phyloP scores from a whole-genome alignment of 2,797 vertebrate genomes.

The Epinephelus malabaricus region DNA sequence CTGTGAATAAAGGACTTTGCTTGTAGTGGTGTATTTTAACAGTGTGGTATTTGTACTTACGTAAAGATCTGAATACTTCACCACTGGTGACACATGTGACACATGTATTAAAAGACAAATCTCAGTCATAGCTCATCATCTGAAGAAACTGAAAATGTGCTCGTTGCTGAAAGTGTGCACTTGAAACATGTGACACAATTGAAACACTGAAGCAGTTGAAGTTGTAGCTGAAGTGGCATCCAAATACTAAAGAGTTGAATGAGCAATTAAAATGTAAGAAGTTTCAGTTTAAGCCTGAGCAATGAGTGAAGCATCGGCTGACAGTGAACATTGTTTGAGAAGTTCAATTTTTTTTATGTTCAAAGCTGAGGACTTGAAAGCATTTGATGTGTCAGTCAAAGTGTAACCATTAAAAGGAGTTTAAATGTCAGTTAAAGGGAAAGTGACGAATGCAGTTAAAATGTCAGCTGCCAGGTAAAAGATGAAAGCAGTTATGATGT shows the following conservation, averaged over 20 bases:
- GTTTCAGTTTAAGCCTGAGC: not conserved
- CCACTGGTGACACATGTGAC: not conserved
- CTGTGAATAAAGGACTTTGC: too few species aligned
- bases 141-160: not conserved
- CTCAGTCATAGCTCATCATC: not conserved
- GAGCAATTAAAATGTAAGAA: not conserved
- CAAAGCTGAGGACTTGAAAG: constrained; percentile 17
- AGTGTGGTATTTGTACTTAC: too few species aligned
- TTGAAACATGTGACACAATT: not conserved
- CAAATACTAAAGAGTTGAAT: not conserved
- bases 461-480: not conserved
- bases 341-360: not conserved
- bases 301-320: not conserved
- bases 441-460: not conserved
- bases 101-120: not conserved
- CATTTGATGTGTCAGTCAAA: constrained; percentile 23
- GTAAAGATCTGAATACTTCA: too few species aligned
- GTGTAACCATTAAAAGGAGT: not conserved
- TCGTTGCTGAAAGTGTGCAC: not conserved
- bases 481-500: not conserved
- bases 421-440: not conserved
- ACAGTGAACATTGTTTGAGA: not conserved
- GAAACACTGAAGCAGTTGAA: not conserved
- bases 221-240: not conserved
- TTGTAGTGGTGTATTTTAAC: too few species aligned